Evolutionary conservation across 2,797 vertebrate genomes (phyloP).

Genomic region (Lindbergichthys nudifrons): DNA sequence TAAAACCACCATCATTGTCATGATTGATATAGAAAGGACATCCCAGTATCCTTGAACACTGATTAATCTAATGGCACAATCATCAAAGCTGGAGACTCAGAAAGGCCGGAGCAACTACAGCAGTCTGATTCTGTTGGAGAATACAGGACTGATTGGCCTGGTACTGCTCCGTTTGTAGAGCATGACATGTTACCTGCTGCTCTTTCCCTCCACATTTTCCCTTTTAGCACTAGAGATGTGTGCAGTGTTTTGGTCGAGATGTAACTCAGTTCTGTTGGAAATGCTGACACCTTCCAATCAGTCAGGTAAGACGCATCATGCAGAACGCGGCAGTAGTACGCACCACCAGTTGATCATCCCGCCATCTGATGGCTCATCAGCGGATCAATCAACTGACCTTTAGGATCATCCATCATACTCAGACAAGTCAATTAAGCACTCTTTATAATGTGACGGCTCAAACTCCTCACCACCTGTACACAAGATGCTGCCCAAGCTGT

Average conservation of each 20-base stretch:
- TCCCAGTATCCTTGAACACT: background rate
- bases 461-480: slow-evolving; percentile 14
- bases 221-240: background rate
- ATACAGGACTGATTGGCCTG: background rate
- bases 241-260: background rate
- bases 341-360: background rate
- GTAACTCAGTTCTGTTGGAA: background rate
- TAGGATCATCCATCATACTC: slow-evolving; percentile 32
- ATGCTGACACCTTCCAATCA: background rate
- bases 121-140: background rate
- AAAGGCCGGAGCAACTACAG: background rate
- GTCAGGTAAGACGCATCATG: background rate
- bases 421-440: slow-evolving; percentile 19
- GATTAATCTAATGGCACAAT: background rate
- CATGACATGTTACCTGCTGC: background rate
- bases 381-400: slow-evolving; percentile 38
- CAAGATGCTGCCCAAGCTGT: background rate
- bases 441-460: slow-evolving; percentile 7
- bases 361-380: slow-evolving; percentile 25
- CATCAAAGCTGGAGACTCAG: background rate
- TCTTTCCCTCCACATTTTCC: background rate
- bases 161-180: background rate
- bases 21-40: background rate
- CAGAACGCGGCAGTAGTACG: background rate
- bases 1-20: background rate